phyloP scores from a whole-genome alignment of 2,888 invertebrate genomes.

The Pachycephus smyrnensis region DNA sequence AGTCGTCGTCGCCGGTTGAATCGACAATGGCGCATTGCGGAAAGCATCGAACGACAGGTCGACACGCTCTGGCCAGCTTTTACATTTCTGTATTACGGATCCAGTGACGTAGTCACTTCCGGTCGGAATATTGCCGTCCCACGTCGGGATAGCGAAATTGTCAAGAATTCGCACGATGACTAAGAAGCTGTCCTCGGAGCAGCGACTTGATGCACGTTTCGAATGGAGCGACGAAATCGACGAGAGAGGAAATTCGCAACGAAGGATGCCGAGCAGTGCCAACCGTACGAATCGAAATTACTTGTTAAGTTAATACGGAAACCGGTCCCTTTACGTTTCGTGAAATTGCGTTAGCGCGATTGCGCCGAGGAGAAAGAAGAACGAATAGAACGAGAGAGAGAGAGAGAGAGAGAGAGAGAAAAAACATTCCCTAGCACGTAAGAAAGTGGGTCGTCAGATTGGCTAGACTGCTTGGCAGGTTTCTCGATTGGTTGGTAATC shows the following conservation, averaged over 20 bases:
- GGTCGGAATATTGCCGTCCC: background rate
- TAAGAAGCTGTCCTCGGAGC: background rate
- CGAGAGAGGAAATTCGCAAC: background rate
- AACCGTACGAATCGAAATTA: background rate
- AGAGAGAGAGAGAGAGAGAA: too few relatives aligned
- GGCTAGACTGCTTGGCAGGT: background rate
- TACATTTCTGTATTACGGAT: background rate
- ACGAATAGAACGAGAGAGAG: too few relatives aligned
- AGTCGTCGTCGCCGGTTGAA: background rate
- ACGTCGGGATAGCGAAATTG: background rate
- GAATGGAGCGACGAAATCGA: background rate
- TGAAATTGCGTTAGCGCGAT: background rate
- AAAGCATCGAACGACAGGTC: slow-evolving; percentile 32
- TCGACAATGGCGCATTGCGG: slow-evolving; percentile 51
- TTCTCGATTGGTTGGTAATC: background rate
- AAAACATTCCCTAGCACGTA: background rate
- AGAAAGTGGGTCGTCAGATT: background rate
- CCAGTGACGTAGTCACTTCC: background rate
- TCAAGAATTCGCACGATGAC: background rate
- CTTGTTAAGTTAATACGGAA: background rate
- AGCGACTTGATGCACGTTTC: background rate
- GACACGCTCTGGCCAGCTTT: slow-evolving; percentile 21
- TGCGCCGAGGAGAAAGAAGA: background rate
- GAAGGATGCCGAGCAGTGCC: background rate
- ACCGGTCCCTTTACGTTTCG: background rate